Evolutionary conservation across 2,797 vertebrate species (phyloP), one percentile per base, ranked within the genome.

Genomic region (Anguilla megastoma): DNA sequence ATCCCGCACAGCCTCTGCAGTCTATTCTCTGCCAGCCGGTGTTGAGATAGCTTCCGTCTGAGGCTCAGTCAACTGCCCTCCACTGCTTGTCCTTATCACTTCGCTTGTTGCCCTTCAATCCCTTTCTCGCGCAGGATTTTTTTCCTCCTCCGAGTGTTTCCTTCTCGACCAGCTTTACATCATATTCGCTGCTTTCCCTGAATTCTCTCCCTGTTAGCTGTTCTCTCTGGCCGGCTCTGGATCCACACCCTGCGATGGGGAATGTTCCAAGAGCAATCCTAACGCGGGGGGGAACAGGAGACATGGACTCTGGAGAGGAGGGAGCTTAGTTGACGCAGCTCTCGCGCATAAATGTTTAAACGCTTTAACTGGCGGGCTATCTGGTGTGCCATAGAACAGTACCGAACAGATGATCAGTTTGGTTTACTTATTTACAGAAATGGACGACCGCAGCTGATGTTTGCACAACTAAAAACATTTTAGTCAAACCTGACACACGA

Each of bases 241-340:
- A 92, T 92, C 95, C 95, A 95, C 95, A 94, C 95, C 95, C 96
- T 93, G 94, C 90, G 89, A 92, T 88, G 56, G 52, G 95, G 96
- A 95, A 91, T 56, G 87, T 94, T 95, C 96, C 96, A 97, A 90
- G 16, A 79, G 89, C 85, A 56, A 10, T n/a, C 63, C 76, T 83
- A 87, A 27, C 21, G 74, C 91, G 91, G 93, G 92, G 90, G 90
- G 90, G 87, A 76, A 79, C 45, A 48, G 87, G 83, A 66, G 76
- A 88, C 87, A 88, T 56, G 88, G 88, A 74, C 88, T 91, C 69
- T 16, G 86, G 87, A 86, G 85, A 88, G 88, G 84, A 87, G 89
- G 86, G 71, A 88, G 88, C 87, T 86, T 48, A 56, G 85, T 90
- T 91, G 92, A 89, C 88, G 91, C 93, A 92, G 92, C 86, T 90